Evolutionary conservation across 2,888 invertebrate species (phyloP).

Genomic region (Zaprionus lineosus): DNA sequence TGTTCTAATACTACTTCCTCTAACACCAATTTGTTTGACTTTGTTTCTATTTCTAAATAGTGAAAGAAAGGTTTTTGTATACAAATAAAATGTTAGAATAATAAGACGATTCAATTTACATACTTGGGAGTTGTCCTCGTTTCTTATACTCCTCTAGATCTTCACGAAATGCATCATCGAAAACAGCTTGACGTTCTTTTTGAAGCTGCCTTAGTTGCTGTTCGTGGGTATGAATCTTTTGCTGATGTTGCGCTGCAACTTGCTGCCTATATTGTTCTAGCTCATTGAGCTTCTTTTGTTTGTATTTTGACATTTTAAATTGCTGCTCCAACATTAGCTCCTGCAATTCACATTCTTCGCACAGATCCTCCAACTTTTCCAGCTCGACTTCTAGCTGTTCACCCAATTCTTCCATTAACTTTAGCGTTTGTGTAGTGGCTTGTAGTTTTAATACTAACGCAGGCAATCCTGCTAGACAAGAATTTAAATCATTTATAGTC

Average conservation of each 20-base stretch:
- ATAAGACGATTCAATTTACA: too few species aligned
- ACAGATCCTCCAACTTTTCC: conserved; percentile 85
- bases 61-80: too few species aligned
- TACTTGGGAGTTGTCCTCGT: conserved; percentile 86
- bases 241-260: conserved; percentile 85
- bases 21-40: conserved; percentile 82
- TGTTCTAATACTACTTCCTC: conserved; percentile 87
- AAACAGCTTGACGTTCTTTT: conserved; percentile 87
- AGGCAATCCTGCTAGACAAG: conserved; percentile 75
- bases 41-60: conserved; percentile 68
- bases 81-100: background rate
- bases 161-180: conserved; percentile 87
- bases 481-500: conserved; percentile 76
- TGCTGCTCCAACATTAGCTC: conserved; percentile 86
- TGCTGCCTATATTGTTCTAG: conserved; percentile 83
- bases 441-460: conserved; percentile 81
- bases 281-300: conserved; percentile 86
- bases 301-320: conserved; percentile 86
- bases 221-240: conserved; percentile 85
- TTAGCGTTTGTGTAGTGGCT: conserved; percentile 81
- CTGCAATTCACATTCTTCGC: conserved; percentile 86
- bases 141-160: conserved; percentile 87
- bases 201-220: conserved; percentile 84
- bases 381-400: conserved; percentile 85
- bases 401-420: conserved; percentile 84